Percentiles rank a stretch among this genome's conserved stretches.
These are phyloP conservation scores for Microtus richardsoni DNA, from an alignment of 2,113 vertebrate genomes.

Conservation along the genomic window DNA sequence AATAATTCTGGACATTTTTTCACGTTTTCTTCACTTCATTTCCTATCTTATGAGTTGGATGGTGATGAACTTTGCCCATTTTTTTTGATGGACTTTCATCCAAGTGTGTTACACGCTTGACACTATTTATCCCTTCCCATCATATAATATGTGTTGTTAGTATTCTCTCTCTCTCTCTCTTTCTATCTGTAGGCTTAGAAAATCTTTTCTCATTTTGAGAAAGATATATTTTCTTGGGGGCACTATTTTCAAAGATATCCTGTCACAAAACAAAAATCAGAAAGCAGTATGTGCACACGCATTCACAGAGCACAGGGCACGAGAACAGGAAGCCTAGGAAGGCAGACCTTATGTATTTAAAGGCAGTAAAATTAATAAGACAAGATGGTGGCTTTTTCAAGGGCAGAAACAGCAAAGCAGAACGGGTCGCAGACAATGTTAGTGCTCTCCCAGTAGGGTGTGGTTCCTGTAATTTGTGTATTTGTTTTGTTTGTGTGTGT, in stretches of 20 bases:
- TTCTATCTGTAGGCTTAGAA: constrained; percentile 16
- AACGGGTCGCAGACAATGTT: rapidly evolving
- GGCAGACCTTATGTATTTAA: not conserved
- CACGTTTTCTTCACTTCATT: not conserved
- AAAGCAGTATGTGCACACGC: rapidly evolving
- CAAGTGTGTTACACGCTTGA: rapidly evolving
- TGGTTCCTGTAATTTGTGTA: too few relatives aligned
- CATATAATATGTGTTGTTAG: rapidly evolving
- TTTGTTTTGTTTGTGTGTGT: not conserved
- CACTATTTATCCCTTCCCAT: not conserved
- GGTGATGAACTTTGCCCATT: not conserved
- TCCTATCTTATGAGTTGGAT: not conserved
- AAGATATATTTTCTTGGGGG: not conserved
- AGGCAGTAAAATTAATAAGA: not conserved
- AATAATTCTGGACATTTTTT: not conserved
- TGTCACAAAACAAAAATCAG: not conserved
- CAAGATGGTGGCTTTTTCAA: not conserved
- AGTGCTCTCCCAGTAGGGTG: not conserved
- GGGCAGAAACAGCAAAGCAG: not conserved
- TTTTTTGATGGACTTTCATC: not conserved
- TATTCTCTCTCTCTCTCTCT: not conserved
- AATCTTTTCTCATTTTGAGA: constrained; percentile 23
- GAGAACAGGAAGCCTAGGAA: too few relatives aligned
- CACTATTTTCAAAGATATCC: not conserved
- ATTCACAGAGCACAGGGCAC: not conserved